Percentiles rank a stretch among this genome's conserved stretches.
Evolutionary conservation across 2,888 invertebrate species (phyloP).

Genomic region (Leptopilina myrica): DNA sequence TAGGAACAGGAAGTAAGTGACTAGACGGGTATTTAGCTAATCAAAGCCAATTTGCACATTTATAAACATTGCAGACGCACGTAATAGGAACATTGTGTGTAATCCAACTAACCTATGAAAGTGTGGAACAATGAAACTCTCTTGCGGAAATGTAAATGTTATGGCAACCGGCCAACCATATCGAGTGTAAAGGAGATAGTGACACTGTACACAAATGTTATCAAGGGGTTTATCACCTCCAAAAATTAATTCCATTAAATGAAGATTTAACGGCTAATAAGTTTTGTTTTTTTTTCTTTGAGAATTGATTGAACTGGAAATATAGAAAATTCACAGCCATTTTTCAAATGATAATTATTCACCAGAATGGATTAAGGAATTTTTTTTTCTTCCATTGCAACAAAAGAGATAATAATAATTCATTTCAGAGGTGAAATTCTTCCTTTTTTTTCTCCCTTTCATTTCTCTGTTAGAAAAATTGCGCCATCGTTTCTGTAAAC

Average conservation of each 20-base stretch:
- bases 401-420: conserved; percentile 1
- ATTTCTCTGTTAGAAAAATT: not conserved
- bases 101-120: conserved; percentile 57
- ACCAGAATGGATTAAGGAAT: not conserved
- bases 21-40: conserved; percentile 2
- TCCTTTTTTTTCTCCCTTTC: not conserved
- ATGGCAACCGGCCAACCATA: conserved; percentile 61
- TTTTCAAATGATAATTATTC: not conserved
- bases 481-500: conserved; percentile 4
- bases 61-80: conserved; percentile 1
- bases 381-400: not conserved
- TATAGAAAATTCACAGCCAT: no score
- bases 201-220: conserved; percentile 22
- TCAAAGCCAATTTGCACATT: conserved; percentile 34
- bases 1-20: not conserved
- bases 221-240: not conserved
- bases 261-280: not conserved
- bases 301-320: no score
- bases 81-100: conserved; percentile 8
- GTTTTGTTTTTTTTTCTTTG: no score
- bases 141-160: conserved; percentile 62
- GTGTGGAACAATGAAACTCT: conserved; percentile 60
- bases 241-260: not conserved
- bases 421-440: not conserved
- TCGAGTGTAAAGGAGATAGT: conserved; percentile 51